Conservation (phyloP, 1,140 invertebrate genomes). For the Hesperophylax magnus region DNA sequence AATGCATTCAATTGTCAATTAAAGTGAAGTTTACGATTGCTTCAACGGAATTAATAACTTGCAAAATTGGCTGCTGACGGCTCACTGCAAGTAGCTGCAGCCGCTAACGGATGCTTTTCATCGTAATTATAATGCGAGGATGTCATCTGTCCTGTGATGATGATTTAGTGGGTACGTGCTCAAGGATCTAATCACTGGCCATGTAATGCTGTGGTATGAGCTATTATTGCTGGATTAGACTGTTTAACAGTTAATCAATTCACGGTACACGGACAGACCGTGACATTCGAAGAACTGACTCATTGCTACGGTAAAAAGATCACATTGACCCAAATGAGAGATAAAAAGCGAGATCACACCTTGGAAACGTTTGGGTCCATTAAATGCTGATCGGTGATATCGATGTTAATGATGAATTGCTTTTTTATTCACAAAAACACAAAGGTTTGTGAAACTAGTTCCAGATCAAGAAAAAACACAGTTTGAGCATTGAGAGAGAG, state of each 20-base stretch:
- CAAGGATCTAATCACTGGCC: conserved; percentile 18
- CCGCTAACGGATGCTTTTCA: conserved; percentile 17
- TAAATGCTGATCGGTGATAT: background rate
- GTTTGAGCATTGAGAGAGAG: too few relatives aligned
- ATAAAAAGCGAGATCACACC: conserved; percentile 19
- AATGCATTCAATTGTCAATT: background rate
- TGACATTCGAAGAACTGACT: conserved; percentile 15
- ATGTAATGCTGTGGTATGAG: background rate
- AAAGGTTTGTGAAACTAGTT: too few relatives aligned
- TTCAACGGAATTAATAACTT: conserved; percentile 1
- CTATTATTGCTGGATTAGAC: background rate
- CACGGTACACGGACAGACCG: background rate
- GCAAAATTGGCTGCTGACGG: background rate
- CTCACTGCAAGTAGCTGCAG: background rate
- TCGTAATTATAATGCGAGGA: conserved; percentile 18
- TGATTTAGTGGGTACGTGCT: background rate
- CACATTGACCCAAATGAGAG: conserved; percentile 17
- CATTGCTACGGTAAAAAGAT: conserved; percentile 2
- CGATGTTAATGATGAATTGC: too few relatives aligned
- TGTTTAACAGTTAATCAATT: background rate
- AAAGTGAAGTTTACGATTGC: background rate
- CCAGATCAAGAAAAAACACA: too few relatives aligned
- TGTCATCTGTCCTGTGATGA: conserved; percentile 11
- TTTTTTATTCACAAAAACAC: too few relatives aligned
- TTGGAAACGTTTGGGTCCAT: conserved; percentile 1